Conservation (phyloP, 2,797 vertebrate species). For the Podarcis lilfordi region DNA sequence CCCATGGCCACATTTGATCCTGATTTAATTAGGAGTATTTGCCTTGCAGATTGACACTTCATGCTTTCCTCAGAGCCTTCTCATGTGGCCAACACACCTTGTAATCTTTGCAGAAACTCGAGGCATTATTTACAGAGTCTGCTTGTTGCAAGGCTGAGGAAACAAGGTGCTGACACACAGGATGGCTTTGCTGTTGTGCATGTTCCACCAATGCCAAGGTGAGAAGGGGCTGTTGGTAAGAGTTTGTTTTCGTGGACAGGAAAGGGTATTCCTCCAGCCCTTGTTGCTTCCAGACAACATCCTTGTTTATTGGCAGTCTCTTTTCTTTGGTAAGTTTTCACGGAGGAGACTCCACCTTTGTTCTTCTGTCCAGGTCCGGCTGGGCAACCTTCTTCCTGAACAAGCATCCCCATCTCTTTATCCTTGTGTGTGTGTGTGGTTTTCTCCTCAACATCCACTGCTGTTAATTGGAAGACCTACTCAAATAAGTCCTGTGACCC, state of each 20-base stretch:
- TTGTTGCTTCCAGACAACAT: not conserved
- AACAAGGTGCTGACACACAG: conserved; percentile 15
- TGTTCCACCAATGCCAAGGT: not conserved
- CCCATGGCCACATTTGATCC: conserved; percentile 1
- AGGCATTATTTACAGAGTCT: not conserved
- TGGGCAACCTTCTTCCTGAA: not conserved
- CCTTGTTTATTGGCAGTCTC: not conserved
- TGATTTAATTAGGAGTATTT: conserved; percentile 15
- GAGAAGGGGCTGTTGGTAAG: not conserved
- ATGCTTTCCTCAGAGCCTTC: not conserved
- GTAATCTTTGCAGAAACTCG: conserved; percentile 7
- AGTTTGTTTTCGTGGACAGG: not conserved
- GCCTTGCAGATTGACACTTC: conserved; percentile 15
- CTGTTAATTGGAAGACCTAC: not conserved
- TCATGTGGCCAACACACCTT: not conserved
- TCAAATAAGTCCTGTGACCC: not conserved
- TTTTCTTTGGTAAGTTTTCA: not conserved
- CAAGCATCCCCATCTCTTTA: not conserved
- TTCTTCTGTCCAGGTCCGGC: not conserved
- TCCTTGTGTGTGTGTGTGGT: not conserved
- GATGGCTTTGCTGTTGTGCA: not conserved
- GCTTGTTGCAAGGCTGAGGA: not conserved
- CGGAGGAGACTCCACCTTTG: not conserved
- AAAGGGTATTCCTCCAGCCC: not conserved
- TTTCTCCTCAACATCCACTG: not conserved